A percentile compares a stretch with the other conserved stretches of the same genome.
These are phyloP conservation scores for Cyprinella venusta DNA, from an alignment of 2,797 vertebrate genomes.

Conservation along the genomic window DNA sequence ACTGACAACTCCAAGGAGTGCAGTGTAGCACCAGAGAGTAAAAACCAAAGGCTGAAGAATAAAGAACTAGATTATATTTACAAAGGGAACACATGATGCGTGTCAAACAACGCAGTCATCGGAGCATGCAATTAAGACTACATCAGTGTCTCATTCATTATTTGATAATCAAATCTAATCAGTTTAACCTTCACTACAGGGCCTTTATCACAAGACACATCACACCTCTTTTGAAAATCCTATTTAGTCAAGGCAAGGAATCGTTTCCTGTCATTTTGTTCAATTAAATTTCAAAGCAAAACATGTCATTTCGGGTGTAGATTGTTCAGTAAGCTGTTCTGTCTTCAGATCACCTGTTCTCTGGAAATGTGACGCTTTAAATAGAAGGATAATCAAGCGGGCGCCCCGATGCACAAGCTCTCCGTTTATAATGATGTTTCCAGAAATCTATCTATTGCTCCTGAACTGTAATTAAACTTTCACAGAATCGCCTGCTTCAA, in stretches of 20 bases:
- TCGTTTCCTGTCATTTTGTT: slow-evolving; percentile 64
- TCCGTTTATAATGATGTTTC: slow-evolving; percentile 67
- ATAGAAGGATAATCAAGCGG: slow-evolving; percentile 64
- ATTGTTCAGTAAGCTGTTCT: slow-evolving; percentile 61
- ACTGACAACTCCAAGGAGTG: background rate
- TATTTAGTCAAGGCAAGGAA: slow-evolving; percentile 61
- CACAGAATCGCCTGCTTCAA: slow-evolving; percentile 65
- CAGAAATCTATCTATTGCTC: slow-evolving; percentile 66
- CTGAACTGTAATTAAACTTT: slow-evolving; percentile 68
- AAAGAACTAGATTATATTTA: slow-evolving; percentile 43
- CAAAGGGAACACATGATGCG: slow-evolving; percentile 52
- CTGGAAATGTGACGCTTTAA: slow-evolving; percentile 62
- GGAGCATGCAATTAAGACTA: slow-evolving; percentile 64
- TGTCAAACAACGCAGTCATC: slow-evolving; percentile 63
- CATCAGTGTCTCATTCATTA: slow-evolving; percentile 68
- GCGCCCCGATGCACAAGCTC: slow-evolving; percentile 59
- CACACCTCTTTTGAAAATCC: slow-evolving; percentile 66
- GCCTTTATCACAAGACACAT: slow-evolving; percentile 64
- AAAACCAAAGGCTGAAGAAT: slow-evolving; percentile 48
- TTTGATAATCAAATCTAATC: slow-evolving; percentile 73
- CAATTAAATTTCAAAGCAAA: slow-evolving; percentile 63
- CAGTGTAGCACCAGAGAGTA: slow-evolving; percentile 20
- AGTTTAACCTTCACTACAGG: slow-evolving; percentile 68
- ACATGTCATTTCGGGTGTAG: slow-evolving; percentile 68
- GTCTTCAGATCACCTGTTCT: slow-evolving; percentile 61